Base-by-base conservation (phyloP, 1,140 invertebrate species). In the Catajapyx aquilonaris region DNA sequence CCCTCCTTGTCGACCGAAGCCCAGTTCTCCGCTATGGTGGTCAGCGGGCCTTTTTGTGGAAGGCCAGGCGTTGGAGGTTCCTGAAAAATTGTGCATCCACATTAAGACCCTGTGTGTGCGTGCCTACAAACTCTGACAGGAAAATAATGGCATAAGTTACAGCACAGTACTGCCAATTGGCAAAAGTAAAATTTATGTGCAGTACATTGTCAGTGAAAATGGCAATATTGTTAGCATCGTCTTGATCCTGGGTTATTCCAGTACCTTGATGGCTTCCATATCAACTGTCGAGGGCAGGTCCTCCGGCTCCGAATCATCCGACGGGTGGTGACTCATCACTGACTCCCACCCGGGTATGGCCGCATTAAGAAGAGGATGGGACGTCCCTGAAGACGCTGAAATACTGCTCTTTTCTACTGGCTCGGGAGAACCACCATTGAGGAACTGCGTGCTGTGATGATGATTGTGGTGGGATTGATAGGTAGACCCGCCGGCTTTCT, bases 231-330 rank as follows among this genome's bases (percentile, higher is more conserved):
- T n/a, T n/a, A n/a, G n/a, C n/a, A n/a, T n/a, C n/a, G n/a, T n/a
- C n/a, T n/a, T n/a, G n/a, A n/a, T n/a, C n/a, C n/a, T n/a, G n/a
- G 60, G 37, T 51, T 60, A 34, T 25, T 3, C 52, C 38, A 59
- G 55, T 39, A 60, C 61, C 47, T 64, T 60, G 48, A 66, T 66
- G 16, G 67, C 68, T 48, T 69, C 62, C 54, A 72, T 71, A 43
- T 72, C 68, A 39, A 72, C 69, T 21, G 68, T 72, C 15, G 68
- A 70, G 17, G 67, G 67, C 41, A 71, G 52, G 40, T 65, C 60
- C 20, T 65, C 64, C 20, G 62, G 63, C 48, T 70, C 68, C 4
- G 65, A 64, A 53, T 68, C 67, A 49, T 68, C 66, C 39, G 64
- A 64, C 37, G 65, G 64, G 54, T 62, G 61, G 50, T 68, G 66